These are phyloP conservation scores for Ammospiza nelsoni DNA, from an alignment of 2,113 vertebrate species.

Conservation along the genomic window DNA sequence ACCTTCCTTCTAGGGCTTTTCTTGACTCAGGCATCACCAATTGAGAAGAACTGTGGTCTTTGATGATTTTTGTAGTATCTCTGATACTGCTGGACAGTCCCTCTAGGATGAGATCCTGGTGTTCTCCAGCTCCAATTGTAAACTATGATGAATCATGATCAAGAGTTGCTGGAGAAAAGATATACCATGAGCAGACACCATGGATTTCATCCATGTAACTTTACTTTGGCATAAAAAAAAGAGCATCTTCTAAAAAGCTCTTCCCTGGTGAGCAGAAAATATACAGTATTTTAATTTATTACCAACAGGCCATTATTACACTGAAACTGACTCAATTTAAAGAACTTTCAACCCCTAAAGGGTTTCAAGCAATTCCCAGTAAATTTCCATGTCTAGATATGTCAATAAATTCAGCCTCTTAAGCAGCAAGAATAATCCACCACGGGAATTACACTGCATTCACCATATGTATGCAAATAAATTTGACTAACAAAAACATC, in stretches of 20 bases:
- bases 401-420: conserved; percentile 13
- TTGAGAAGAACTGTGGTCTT: neutral
- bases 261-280: neutral
- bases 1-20: neutral
- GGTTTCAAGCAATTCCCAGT: conserved; percentile 15
- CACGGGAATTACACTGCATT: neutral
- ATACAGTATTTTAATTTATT: neutral
- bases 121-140: neutral
- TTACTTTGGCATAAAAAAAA: neutral
- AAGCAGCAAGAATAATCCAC: neutral
- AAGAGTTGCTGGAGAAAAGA: neutral
- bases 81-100: neutral
- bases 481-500: neutral
- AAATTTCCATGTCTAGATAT: conserved; percentile 4
- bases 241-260: neutral
- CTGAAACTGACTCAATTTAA: neutral
- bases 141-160: neutral
- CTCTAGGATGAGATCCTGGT: neutral
- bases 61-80: neutral
- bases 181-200: neutral
- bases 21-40: neutral
- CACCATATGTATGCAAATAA: neutral
- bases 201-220: neutral
- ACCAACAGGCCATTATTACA: conserved; percentile 1
- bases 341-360: neutral